Evolutionary conservation across 1,140 invertebrate genomes (phyloP).

Genomic region (Atta texana): DNA sequence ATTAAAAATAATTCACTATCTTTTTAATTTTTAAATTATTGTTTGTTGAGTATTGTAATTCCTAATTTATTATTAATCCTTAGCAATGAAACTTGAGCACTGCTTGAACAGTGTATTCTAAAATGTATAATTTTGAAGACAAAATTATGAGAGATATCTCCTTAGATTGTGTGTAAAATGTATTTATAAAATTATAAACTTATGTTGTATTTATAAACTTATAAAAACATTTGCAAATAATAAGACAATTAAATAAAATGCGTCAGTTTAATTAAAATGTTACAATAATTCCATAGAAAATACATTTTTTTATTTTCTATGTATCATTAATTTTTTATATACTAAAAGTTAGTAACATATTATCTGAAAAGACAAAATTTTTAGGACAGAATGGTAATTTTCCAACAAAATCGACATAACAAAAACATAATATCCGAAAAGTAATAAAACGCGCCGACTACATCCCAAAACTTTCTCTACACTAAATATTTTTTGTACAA

Average conservation of each 20-base stretch:
- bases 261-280: background rate
- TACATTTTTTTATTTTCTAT: background rate
- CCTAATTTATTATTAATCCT: background rate
- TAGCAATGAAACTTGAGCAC: background rate
- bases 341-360: background rate
- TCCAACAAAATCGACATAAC: background rate
- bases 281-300: background rate
- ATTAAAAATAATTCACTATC: background rate
- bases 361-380: background rate
- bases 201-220: too few species aligned
- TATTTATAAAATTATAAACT: background rate
- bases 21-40: background rate
- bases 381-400: background rate
- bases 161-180: background rate
- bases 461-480: conserved; percentile 72
- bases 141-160: background rate
- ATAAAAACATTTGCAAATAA: background rate
- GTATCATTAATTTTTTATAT: conserved; percentile 1
- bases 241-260: background rate
- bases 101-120: background rate
- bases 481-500: conserved; percentile 2
- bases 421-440: conserved; percentile 27
- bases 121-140: background rate
- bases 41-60: background rate
- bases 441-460: conserved; percentile 21